Evolutionary conservation across 2,113 vertebrate genomes (phyloP).

Genomic region (Periophthalmodon schlosseri): DNA sequence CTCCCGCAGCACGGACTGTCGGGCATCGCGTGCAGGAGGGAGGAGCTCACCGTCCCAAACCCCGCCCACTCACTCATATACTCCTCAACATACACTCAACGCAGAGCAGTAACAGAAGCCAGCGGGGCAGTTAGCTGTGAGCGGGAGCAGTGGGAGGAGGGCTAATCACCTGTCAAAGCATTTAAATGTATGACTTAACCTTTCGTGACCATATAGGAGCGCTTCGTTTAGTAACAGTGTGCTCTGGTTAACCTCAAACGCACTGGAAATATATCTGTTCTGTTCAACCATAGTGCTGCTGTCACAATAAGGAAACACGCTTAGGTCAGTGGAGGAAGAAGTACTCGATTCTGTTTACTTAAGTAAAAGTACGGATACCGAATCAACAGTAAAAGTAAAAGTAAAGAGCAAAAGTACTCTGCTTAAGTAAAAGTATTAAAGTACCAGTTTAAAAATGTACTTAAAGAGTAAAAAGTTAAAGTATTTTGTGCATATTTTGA

Average conservation of each 20-base stretch:
- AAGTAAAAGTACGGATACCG: too few relatives aligned
- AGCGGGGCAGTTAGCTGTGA: conserved; percentile 28
- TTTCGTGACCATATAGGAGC: conserved; percentile 53
- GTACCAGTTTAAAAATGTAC: too few relatives aligned
- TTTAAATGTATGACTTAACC: conserved; percentile 50
- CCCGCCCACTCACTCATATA: conserved; percentile 34
- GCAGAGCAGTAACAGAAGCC: conserved; percentile 13
- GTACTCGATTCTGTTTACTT: too few relatives aligned
- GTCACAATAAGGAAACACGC: conserved; percentile 30
- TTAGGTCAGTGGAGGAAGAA: not conserved
- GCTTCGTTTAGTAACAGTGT: conserved; percentile 50
- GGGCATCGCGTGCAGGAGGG: conserved; percentile 66
- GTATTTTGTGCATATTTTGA: too few relatives aligned
- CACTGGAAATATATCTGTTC: conserved; percentile 33
- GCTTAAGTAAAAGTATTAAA: too few relatives aligned
- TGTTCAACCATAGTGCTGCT: conserved; percentile 9
- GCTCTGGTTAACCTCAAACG: conserved; percentile 63
- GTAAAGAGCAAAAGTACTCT: too few relatives aligned
- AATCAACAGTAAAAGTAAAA: too few relatives aligned
- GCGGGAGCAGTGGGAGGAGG: conserved; percentile 52
- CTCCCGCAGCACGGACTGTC: conserved; percentile 56
- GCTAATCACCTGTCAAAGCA: conserved; percentile 70
- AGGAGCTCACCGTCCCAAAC: conserved; percentile 32
- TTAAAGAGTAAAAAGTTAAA: too few relatives aligned
- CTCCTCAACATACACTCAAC: conserved; percentile 11